Base-by-base conservation (phyloP, 2,888 invertebrate species). In the Anaspis maculata region DNA sequence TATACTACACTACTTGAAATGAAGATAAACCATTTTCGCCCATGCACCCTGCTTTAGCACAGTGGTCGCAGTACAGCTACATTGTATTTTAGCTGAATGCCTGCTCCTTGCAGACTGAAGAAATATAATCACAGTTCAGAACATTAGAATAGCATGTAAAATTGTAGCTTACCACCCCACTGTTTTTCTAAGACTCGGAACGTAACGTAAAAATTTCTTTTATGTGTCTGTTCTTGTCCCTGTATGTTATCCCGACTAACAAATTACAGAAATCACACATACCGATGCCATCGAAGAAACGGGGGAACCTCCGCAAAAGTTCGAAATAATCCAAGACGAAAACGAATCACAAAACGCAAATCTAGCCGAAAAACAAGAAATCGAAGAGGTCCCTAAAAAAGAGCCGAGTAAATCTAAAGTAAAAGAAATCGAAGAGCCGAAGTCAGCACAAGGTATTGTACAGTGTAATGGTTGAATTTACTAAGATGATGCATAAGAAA, bases 291-390 rank as follows among this genome's bases (percentile, higher is more conserved):
- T 61, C 22, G 64, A 64, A 52, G 62, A 61, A 46, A 49, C 47
- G 7, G 59, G 57, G 42, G 54, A 54, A 43, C 54, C 61, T 30
- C 56, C 59, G 15, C 54, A 54, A 47, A 54, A 72, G 63, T 57
- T 67, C 46, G 71, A 74, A 61, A 68, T 66, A 49, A 64, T 72
- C 42, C 56, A 66, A 43, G 59, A 57, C n/a, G 28, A 30, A 2
- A 13, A 25, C 12, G 27, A 39, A 26, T 46, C 46, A n/a, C 32
- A 48, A 28, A 41, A 32, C 15, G 41, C 40, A 13, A 30, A 56
- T 32, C 36, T 49, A 26, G 39, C 51, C 3, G 48, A 53, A 3
- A 51, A 51, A 30, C 41, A 53, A 25, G 50, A 53, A 34, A 25
- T 41, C 3, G 46, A 45, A 3, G 57, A 46, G 15, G 23, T 42